A percentile compares a stretch with the other conserved stretches of the same genome.
Evolutionary conservation across 2,888 invertebrate species (phyloP).

Genomic region (Papilio elwesi): DNA sequence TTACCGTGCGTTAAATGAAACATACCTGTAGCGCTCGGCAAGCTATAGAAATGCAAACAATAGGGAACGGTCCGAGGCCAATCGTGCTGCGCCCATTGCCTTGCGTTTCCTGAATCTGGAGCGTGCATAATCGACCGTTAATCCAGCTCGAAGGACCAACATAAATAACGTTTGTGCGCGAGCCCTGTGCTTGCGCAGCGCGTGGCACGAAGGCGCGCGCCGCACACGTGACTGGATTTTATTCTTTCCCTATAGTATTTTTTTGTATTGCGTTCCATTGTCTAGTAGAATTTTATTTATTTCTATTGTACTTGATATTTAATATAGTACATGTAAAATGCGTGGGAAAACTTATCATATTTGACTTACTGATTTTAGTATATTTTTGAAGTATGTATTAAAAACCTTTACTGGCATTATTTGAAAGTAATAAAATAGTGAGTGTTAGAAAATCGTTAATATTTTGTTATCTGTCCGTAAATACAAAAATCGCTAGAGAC

Average conservation of each 20-base stretch:
- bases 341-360: slow-evolving; percentile 9
- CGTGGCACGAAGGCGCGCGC: slow-evolving; percentile 76
- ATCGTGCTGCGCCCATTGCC: slow-evolving; percentile 66
- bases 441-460: too few relatives aligned
- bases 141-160: slow-evolving; percentile 73
- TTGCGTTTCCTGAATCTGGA: slow-evolving; percentile 77
- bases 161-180: slow-evolving; percentile 61
- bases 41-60: slow-evolving; percentile 53
- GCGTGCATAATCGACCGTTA: slow-evolving; percentile 81
- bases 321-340: slow-evolving; percentile 8
- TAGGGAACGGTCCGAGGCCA: slow-evolving; percentile 55
- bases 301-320: slow-evolving; percentile 13
- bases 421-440: too few relatives aligned
- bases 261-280: slow-evolving; percentile 65
- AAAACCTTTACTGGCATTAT: too few relatives aligned
- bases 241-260: slow-evolving; percentile 68
- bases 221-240: slow-evolving; percentile 76
- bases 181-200: slow-evolving; percentile 63
- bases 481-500: too few relatives aligned
- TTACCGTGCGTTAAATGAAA: slow-evolving; percentile 5
- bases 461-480: too few relatives aligned
- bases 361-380: neutral
- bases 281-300: slow-evolving; percentile 43
- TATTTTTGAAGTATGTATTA: neutral
- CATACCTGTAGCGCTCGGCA: neutral